Evolutionary conservation across 2,888 invertebrate species (phyloP).

Genomic region (Sphecodes monilicornis): DNA sequence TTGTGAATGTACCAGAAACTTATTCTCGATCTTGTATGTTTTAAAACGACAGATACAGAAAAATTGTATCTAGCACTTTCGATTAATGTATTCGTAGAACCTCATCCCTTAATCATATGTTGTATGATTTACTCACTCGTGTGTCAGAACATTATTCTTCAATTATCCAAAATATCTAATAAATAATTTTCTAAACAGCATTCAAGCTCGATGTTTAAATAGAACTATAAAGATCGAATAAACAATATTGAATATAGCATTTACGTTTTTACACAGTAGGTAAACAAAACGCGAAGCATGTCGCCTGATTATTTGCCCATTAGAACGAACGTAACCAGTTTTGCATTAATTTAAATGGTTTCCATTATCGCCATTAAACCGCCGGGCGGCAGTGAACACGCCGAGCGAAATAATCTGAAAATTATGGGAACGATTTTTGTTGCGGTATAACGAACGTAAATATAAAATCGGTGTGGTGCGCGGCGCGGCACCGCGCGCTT

Average conservation of each 20-base stretch:
- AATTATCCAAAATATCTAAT: too few relatives aligned
- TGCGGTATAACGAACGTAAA: conserved; percentile 50
- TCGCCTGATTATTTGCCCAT: conserved; percentile 18
- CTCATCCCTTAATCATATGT: too few relatives aligned
- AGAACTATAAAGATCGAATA: neutral
- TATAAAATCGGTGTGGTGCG: conserved; percentile 35
- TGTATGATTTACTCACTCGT: too few relatives aligned
- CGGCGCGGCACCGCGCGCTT: conserved; percentile 13
- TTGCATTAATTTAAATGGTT: conserved; percentile 21
- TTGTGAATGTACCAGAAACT: too few relatives aligned
- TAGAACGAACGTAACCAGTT: conserved; percentile 3
- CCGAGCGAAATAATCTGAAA: conserved; percentile 37
- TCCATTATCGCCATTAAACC: conserved; percentile 1
- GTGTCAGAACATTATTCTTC: neutral
- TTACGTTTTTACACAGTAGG: neutral
- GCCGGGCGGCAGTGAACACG: neutral
- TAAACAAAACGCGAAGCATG: neutral
- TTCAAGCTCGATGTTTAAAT: neutral
- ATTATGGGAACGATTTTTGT: conserved; percentile 51
- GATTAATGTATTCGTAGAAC: too few relatives aligned
- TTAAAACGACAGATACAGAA: too few relatives aligned
- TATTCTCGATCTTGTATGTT: too few relatives aligned
- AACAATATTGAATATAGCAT: neutral
- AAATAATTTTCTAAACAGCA: neutral
- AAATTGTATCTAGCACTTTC: too few relatives aligned